Conservation (phyloP, 2,888 invertebrate species). For the Thymelicus acteon region DNA sequence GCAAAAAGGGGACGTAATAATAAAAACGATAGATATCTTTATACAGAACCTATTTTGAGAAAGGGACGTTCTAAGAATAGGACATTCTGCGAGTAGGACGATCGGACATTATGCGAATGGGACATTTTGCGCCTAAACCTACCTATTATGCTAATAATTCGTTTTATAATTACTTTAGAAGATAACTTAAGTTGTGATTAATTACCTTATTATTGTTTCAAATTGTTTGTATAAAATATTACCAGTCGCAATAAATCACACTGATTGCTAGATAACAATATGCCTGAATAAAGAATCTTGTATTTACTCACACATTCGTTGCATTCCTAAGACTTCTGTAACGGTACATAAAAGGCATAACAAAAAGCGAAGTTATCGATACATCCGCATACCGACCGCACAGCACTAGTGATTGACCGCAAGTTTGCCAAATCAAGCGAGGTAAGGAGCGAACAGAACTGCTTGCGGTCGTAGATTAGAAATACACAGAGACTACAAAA, state of each 20-base stretch:
- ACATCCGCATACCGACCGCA: background rate
- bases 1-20: too few relatives aligned
- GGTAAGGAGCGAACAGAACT: slow-evolving; percentile 32
- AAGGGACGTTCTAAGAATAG: too few relatives aligned
- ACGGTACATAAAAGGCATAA: slow-evolving; percentile 8
- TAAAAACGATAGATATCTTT: too few relatives aligned
- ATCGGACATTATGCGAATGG: too few relatives aligned
- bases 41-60: too few relatives aligned
- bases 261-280: background rate
- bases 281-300: background rate
- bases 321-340: background rate
- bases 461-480: slow-evolving; percentile 56
- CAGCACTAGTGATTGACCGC: slow-evolving; percentile 62
- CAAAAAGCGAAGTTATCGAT: slow-evolving; percentile 25
- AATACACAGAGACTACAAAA: slow-evolving; percentile 51
- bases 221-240: too few relatives aligned
- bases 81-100: too few relatives aligned
- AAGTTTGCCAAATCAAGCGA: slow-evolving; percentile 77
- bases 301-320: background rate
- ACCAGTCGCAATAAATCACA: background rate
- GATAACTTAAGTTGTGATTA: too few relatives aligned
- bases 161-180: too few relatives aligned
- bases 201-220: too few relatives aligned
- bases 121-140: too few relatives aligned
- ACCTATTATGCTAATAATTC: too few relatives aligned